These are phyloP conservation scores for Pseudococcus longispinus DNA, from an alignment of 2,888 invertebrate species.

Conservation along the genomic window DNA sequence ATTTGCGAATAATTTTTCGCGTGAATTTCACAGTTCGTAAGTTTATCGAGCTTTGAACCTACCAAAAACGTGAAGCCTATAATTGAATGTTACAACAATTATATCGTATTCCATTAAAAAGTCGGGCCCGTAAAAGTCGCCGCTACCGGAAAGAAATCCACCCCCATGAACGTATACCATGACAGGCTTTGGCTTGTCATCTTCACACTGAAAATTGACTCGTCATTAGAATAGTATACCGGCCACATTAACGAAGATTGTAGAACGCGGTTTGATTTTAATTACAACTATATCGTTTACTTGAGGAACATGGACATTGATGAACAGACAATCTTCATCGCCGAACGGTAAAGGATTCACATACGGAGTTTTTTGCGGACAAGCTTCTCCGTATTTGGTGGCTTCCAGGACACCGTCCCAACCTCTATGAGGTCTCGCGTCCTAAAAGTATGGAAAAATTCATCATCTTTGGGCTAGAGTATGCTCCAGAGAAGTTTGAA, in stretches of 20 bases:
- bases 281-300: background rate
- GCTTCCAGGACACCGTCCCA: slow-evolving; percentile 49
- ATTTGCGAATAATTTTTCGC: background rate
- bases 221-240: background rate
- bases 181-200: slow-evolving; percentile 67
- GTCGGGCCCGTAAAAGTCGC: slow-evolving; percentile 75
- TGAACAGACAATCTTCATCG: slow-evolving; percentile 50
- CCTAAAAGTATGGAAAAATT: slow-evolving; percentile 22
- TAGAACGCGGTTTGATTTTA: no score
- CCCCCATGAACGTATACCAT: slow-evolving; percentile 81
- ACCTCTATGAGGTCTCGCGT: slow-evolving; percentile 43
- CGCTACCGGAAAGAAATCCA: slow-evolving; percentile 75
- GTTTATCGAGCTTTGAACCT: slow-evolving; percentile 30
- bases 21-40: background rate
- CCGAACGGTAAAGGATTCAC: background rate
- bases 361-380: slow-evolving; percentile 17
- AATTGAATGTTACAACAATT: slow-evolving; percentile 77
- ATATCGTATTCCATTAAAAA: slow-evolving; percentile 71
- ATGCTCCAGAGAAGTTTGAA: background rate
- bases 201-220: background rate
- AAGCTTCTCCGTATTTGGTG: slow-evolving; percentile 15
- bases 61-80: slow-evolving; percentile 74
- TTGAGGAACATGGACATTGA: slow-evolving; percentile 44
- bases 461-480: background rate
- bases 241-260: no score